Evolutionary conservation across 2,113 vertebrate species (phyloP).

Genomic region (Saguinus imperator): DNA sequence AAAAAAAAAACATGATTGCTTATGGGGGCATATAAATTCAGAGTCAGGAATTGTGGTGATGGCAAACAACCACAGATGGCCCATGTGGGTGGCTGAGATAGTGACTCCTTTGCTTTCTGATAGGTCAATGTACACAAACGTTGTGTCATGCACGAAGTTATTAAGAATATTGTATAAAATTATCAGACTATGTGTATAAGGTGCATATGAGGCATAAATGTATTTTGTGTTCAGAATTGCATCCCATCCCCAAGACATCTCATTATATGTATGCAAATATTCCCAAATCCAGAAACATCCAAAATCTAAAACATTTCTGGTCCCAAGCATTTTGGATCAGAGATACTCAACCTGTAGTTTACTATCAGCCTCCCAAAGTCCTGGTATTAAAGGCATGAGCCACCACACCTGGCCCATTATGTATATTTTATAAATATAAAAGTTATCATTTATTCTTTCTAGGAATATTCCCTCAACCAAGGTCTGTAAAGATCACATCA

Average conservation of each 20-base stretch:
- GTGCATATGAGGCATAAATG: background rate
- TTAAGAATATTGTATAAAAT: background rate
- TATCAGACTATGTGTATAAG: background rate
- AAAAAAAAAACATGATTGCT: background rate
- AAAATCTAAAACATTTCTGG: background rate
- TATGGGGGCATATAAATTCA: background rate
- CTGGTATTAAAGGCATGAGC: too few relatives aligned
- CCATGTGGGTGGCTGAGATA: background rate
- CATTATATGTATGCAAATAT: background rate
- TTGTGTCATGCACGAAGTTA: background rate
- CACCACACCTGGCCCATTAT: background rate
- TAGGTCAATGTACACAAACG: background rate
- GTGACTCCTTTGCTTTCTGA: background rate
- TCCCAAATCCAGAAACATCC: background rate
- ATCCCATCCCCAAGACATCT: background rate
- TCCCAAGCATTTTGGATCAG: background rate
- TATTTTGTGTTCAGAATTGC: background rate
- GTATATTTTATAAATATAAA: background rate
- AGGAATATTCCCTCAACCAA: background rate
- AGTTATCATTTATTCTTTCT: background rate
- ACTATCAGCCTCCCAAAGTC: too few relatives aligned
- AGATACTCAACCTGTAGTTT: background rate
- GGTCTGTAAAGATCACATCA: constrained; percentile 21
- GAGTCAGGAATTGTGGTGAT: background rate
- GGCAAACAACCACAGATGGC: background rate